Base-by-base conservation (phyloP, 2,113 vertebrate genomes). In the Ceyx melanurus region DNA sequence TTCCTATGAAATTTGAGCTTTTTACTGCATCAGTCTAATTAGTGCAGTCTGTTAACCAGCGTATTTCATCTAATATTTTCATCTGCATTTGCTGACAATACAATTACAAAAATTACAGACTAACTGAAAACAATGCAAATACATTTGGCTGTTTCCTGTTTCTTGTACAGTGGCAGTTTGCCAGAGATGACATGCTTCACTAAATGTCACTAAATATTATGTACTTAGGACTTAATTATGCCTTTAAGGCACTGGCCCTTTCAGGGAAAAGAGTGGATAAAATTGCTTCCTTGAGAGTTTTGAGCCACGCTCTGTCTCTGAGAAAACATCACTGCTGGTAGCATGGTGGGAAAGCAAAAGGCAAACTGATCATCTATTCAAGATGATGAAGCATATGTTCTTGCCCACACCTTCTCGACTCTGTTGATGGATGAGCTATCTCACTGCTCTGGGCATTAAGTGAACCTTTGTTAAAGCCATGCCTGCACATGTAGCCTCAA, bases 161-260 rank as follows among this genome's bases (percentile, higher is more conserved):
- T 82, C 17, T 90, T 76, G 66, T 76, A 25, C 20, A 6, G 3
- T 87, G 89, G 86, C 92, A 87, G 81, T 56, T 76, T 93, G 90
- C 94, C 84, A 87, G 84, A 85, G 86, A 95, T 84, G 80, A 86
- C 68, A 88, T 79, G 83, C 93, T 93, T 94, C 85, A 66, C 57
- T 90, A 92, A 92, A 89, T 92, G 88, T 96, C 90, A 76, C 88
- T 94, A 95, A 95, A 89, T 93, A 73, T 94, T 93, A 93, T 86
- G 86, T 90, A 61, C 73, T 96, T 96, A 88, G 81, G 71, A 84
- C 86, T 95, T 93, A 95, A 96, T 95, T 94, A 87, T 89, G 93
- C 86, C 88, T 95, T 94, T 90, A 96, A 96, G 93, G 86, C 66
- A 92, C 48, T 76, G 83, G 62, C 42, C 92, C 37, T 93, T 92